A percentile compares a stretch with the other conserved stretches of the same genome.
Evolutionary conservation across 2,113 vertebrate genomes (phyloP).

Genomic region (Thamnophis sirtalis): DNA sequence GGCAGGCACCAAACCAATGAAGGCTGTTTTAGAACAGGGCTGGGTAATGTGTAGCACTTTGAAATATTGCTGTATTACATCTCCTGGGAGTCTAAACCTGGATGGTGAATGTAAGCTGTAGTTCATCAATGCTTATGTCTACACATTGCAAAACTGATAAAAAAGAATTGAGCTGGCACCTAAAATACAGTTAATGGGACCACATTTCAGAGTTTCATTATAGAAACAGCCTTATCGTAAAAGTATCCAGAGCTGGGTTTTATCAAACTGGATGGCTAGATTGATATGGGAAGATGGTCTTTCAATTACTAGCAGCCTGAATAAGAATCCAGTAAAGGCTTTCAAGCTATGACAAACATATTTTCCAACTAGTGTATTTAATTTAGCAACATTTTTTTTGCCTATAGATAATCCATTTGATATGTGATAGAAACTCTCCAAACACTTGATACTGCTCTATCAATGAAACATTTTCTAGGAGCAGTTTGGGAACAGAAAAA

Average conservation of each 20-base stretch:
- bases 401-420: neutral
- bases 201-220: neutral
- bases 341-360: neutral
- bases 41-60: neutral
- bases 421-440: constrained; percentile 30
- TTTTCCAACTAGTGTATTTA: neutral
- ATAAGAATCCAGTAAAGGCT: neutral
- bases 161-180: neutral
- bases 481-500: neutral
- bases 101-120: neutral
- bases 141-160: neutral
- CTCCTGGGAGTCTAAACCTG: neutral
- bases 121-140: neutral
- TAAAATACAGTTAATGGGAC: neutral
- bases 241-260: neutral
- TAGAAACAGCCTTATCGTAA: neutral
- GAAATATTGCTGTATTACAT: neutral
- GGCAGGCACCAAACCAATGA: neutral
- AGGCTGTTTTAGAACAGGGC: neutral
- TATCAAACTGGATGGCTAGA: neutral
- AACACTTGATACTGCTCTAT: neutral
- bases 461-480: constrained; percentile 16
- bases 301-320: neutral
- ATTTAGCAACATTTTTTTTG: neutral
- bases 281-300: neutral